Conservation (phyloP, 2,888 invertebrate species). For the Dicyrtomina minuta region DNA sequence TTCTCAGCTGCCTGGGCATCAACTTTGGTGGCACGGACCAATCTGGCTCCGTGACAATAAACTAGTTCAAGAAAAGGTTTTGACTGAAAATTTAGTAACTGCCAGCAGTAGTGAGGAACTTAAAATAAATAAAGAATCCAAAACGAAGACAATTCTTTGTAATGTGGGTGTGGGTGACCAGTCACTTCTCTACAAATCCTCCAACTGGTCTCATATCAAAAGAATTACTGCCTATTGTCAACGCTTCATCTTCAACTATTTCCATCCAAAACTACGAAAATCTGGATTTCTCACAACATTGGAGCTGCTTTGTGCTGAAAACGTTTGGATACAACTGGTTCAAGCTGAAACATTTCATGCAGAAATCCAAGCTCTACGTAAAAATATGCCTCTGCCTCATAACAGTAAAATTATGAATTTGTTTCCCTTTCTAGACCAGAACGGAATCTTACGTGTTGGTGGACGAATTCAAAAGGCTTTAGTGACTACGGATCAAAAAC, state of each 20-base stretch:
- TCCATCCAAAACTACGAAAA: not conserved
- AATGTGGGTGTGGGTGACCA: no score
- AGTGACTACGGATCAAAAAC: not conserved
- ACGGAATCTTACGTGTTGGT: constrained; percentile 12
- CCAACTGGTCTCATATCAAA: not conserved
- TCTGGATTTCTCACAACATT: not conserved
- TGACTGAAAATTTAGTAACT: no score
- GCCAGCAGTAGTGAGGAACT: no score
- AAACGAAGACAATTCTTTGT: no score
- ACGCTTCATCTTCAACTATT: constrained; percentile 13
- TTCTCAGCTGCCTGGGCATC: no score
- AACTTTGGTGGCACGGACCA: no score
- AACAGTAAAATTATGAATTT: not conserved
- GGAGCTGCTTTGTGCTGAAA: not conserved
- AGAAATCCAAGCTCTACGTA: not conserved
- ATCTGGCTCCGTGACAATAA: no score
- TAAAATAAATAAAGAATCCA: no score
- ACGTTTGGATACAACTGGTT: not conserved
- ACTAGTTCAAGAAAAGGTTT: no score
- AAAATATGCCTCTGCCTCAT: not conserved
- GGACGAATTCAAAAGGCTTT: constrained; percentile 5
- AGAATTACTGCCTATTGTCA: constrained; percentile 7
- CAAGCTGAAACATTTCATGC: constrained; percentile 1
- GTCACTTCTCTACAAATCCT: not conserved
- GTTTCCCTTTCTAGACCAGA: constrained; percentile 12